phyloP scores from a whole-genome alignment of 2,113 vertebrate genomes.

The Pogona vitticeps region DNA sequence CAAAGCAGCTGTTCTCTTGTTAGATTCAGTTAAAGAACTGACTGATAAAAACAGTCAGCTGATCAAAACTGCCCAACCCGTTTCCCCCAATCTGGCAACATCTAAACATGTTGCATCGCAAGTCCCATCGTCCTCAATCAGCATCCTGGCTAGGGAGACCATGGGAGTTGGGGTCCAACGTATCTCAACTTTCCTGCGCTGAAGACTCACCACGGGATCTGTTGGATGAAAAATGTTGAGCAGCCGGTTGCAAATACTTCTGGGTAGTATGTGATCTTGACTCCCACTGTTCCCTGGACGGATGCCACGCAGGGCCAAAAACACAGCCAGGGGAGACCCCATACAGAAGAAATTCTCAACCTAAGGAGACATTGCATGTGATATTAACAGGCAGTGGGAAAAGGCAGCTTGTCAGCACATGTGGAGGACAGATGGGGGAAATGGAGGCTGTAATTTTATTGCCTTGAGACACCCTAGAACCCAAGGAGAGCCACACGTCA shows the following conservation, averaged over 20 bases:
- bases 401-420: background rate
- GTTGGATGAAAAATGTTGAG: slow-evolving; percentile 98
- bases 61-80: no score
- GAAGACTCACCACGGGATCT: slow-evolving; percentile 94
- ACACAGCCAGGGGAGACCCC: slow-evolving; percentile 96
- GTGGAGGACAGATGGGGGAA: background rate
- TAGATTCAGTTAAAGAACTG: background rate
- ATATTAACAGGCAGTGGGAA: background rate
- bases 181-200: no score
- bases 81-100: no score
- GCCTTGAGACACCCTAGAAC: background rate
- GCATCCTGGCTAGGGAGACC: no score
- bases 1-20: background rate
- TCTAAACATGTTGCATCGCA: no score
- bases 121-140: no score
- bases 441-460: background rate
- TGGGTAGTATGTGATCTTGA: slow-evolving; percentile 96
- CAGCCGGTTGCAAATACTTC: slow-evolving; percentile 89
- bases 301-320: slow-evolving; percentile 93
- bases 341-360: slow-evolving; percentile 99
- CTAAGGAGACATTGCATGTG: slow-evolving; percentile 74
- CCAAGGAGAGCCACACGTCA: fast-evolving
- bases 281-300: slow-evolving; percentile 88
- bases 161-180: no score
- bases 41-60: no score